Evolutionary conservation across 1,140 invertebrate genomes (phyloP), one percentile per base, ranked within the genome.

Genomic region (Brachionus paranguensis): DNA sequence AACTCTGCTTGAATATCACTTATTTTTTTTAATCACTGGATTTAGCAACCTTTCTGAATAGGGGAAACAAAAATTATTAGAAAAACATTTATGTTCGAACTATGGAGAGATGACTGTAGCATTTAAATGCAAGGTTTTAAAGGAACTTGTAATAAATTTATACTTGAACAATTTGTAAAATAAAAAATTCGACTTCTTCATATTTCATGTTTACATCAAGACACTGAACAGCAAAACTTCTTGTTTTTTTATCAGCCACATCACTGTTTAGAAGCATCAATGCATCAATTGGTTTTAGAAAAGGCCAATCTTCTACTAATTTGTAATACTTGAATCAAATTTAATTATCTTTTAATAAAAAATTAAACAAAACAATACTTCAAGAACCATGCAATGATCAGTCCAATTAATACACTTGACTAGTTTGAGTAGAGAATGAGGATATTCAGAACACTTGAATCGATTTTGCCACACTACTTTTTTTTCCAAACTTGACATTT

Each of bases 181-280:
- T 90, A 86, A 92, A 93, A 85, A 91, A 89, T 14, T 89, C 89
- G 50, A 92, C 86, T 85, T 90, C 89, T 78, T 92, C 91, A 86
- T 92, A 90, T 12, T 94, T 93, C 7, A 93, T 87, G 24, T 87
- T 86, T 85, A 93, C 91, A 70, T 92, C 92, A 55, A 98, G 90
- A 89, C 95, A 96, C 50, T 93, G 91, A 0, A 98, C 95, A 20
- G 96, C 96, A 90, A 95, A 98, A 88, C 92, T 93, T 83, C 96
- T 90, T 2, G 98, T 94, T 33, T 92, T 91, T 83, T 93, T 92
- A 90, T 98, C 96, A 0, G 95, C 93, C 89, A 95, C 97, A n/a
- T 95, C 95, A 88, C 95, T 96, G 90, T 98, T 96, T n/a, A 98
- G 89, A 45, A 98, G 89, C 88, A 97, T 95, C 17, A 98, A 90